Conservation (phyloP, 2,888 invertebrate species). For the Keiferia lycopersicella region DNA sequence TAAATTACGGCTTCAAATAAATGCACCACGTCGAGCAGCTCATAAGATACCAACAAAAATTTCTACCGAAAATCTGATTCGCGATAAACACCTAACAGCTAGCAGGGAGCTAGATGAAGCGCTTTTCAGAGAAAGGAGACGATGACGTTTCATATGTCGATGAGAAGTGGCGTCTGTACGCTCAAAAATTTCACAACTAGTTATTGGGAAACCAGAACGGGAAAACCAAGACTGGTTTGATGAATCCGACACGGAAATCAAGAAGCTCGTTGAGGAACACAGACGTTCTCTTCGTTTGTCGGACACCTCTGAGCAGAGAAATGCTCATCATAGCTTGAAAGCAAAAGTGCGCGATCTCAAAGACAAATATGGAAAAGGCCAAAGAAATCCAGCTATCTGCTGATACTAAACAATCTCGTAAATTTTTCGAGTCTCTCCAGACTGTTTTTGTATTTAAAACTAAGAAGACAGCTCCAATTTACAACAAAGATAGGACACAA, state of each 20-base stretch:
- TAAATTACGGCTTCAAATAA: conserved; percentile 25
- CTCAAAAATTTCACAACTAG: background rate
- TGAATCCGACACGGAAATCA: too few species aligned
- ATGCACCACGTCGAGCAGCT: conserved; percentile 25
- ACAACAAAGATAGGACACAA: conserved; percentile 3
- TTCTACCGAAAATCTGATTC: too few species aligned
- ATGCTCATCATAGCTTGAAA: background rate
- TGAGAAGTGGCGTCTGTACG: too few species aligned
- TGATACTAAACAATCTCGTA: conserved; percentile 9
- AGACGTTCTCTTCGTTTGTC: background rate
- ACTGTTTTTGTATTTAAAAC: conserved; percentile 23
- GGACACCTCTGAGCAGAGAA: background rate
- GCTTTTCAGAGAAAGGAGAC: too few species aligned
- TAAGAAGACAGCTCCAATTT: conserved; percentile 23
- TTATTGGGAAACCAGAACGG: background rate
- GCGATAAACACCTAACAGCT: background rate
- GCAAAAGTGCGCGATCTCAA: conserved; percentile 1
- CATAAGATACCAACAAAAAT: conserved; percentile 24
- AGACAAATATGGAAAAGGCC: conserved; percentile 5
- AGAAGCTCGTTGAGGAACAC: too few species aligned
- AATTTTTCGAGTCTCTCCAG: conserved; percentile 18
- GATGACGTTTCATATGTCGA: too few species aligned
- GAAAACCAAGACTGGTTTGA: background rate
- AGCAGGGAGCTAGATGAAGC: background rate
- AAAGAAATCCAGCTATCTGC: conserved; percentile 5